Evolutionary conservation across 2,888 invertebrate genomes (phyloP), one percentile per base, ranked within the genome.

Genomic region (Copidosoma aretas): DNA sequence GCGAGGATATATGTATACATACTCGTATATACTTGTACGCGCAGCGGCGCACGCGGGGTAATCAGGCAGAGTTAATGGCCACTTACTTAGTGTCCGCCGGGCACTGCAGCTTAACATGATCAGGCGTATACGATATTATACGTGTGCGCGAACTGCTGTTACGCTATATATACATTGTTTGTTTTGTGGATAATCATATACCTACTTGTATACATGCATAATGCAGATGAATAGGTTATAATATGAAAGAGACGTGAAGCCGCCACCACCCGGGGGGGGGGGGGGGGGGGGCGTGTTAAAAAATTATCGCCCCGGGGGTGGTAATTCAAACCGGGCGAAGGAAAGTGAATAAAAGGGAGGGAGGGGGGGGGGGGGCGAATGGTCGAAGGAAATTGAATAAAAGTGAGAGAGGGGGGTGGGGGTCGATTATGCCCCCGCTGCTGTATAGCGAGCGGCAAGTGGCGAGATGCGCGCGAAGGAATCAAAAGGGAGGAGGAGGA

Each of bases 251-350:
- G n/a, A n/a, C n/a, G n/a, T n/a, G n/a, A n/a, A n/a, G n/a, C n/a
- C n/a, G n/a, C n/a, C n/a, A n/a, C n/a, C n/a, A n/a, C n/a, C 14
- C 14, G 14, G 41, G 41, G 41, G 41, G 41, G 41, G 41, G 41
- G 41, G 41, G 41, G 41, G 41, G 14, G 14, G 10, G 41, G 2
- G 43, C 17, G 19, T 22, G 65, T 67, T 61, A 67, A 65, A 62
- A 65, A 62, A 66, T 65, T 70, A 68, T 60, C 60, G n/a, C 68
- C 61, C 32, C 4, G 4, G 22, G 46, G 53, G 39, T 32, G n/a
- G 25, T 59, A 64, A 66, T 60, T 60, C 53, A 52, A n/a, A n/a
- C n/a, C n/a, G n/a, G 32, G 41, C 17, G 39, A 56, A 54, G 8
- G 53, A 60, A 66, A 64, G 57, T 32, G 39, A n/a, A n/a, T n/a